These are phyloP conservation scores for Phragmatobia fuliginosa DNA, from an alignment of 2,888 invertebrate species.

Conservation along the genomic window DNA sequence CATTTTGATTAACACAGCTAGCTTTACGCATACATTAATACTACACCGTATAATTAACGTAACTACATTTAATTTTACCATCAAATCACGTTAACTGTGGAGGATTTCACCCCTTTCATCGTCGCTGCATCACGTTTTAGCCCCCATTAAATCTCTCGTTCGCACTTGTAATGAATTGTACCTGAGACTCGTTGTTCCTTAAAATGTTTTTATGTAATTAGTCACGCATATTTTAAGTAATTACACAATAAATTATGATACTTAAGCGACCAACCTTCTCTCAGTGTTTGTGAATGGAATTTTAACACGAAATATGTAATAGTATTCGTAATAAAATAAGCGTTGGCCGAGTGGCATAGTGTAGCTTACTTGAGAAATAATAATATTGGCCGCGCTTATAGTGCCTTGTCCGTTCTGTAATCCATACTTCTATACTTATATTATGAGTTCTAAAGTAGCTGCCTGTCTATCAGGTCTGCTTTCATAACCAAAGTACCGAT, in stretches of 20 bases:
- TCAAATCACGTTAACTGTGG: constrained; percentile 7
- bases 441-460: no score
- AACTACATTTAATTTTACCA: constrained; percentile 23
- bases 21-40: constrained; percentile 21
- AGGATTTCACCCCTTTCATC: not conserved
- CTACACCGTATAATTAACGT: constrained; percentile 21
- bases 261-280: not conserved
- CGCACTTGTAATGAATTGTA: constrained; percentile 3
- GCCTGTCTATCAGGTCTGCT: no score
- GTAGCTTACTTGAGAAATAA: not conserved
- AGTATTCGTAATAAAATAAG: not conserved
- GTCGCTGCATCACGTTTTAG: constrained; percentile 1
- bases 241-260: not conserved
- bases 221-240: not conserved
- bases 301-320: not conserved
- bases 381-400: not conserved
- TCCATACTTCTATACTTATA: no score
- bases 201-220: not conserved
- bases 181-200: not conserved
- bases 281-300: not conserved
- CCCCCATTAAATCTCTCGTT: not conserved
- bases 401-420: not conserved
- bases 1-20: constrained; percentile 19
- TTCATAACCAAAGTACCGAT: no score
- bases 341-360: not conserved